Base-by-base conservation (phyloP, 2,797 vertebrate genomes). In the Brotula barbata region DNA sequence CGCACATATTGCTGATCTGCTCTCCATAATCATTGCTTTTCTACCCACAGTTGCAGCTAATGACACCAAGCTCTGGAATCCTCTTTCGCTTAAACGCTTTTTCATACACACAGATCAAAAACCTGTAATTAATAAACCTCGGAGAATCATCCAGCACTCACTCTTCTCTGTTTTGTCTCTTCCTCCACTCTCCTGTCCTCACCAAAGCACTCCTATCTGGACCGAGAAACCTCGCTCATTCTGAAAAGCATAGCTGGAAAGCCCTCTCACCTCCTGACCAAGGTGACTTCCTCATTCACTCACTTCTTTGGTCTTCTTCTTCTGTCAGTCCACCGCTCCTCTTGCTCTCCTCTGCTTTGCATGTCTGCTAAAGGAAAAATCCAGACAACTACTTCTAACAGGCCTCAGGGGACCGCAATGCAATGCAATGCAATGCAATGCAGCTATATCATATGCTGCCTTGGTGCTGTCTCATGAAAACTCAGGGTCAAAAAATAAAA, bases 171-270 rank as follows among this genome's bases (percentile, higher is more conserved):
- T 73, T 34, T 9, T 33, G 6, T 33, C 31, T 75, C 34, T 75
- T 65, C 77, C 19, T 76, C 19, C 42, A 45, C 12, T 40, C 21
- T 64, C 43, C 34, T 90, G 71, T 92, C 57, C 80, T 86, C 91
- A 89, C 89, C 91, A 73, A 95, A 99, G 96, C 96, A 98, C 92
- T 96, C 96, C 89, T 98, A 98, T 95, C 93, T 99, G 96, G 96
- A 99, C 94, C 94, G 92, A 95, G 96, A 98, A 94, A 99, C 96
- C 87, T 98, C 96, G 89, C 95, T 99, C 75, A 96, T 99, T 94
- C 92, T 98, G 95, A 94, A 96, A 97, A 98, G 95, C 94, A 98
- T 98, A 94, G 96, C 96, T 91, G 96, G 96, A 90, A 99, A 99
- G 75, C 96, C 96, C 91, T 94, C 95, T 94, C 96, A 98, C 90